A percentile compares a stretch with the other conserved stretches of the same genome.
phyloP scores from a whole-genome alignment of 2,888 invertebrate species.

The Acronicta leporina region DNA sequence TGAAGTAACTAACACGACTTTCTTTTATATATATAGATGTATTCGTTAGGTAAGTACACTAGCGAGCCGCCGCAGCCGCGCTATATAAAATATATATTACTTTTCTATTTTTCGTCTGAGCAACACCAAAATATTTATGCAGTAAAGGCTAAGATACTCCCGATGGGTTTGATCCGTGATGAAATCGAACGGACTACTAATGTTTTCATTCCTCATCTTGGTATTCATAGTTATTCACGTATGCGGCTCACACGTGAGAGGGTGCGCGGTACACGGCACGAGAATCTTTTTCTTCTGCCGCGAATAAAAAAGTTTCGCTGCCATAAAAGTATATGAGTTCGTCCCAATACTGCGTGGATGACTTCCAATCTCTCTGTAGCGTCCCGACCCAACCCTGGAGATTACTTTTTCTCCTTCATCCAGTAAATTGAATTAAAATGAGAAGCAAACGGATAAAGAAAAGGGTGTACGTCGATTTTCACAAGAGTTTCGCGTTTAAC shows the following conservation, averaged over 20 bases:
- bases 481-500: constrained; percentile 77
- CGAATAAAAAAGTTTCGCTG: constrained; percentile 85
- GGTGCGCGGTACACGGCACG: constrained; percentile 67
- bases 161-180: constrained; percentile 67
- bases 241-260: constrained; percentile 74
- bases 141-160: constrained; percentile 58
- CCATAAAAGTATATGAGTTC: constrained; percentile 88
- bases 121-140: constrained; percentile 55
- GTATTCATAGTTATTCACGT: constrained; percentile 75
- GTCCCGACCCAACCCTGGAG: constrained; percentile 85
- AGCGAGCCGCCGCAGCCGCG: neutral
- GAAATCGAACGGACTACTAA: constrained; percentile 73
- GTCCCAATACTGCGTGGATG: constrained; percentile 87
- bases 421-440: constrained; percentile 88
- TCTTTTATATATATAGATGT: too few species aligned
- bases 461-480: constrained; percentile 83
- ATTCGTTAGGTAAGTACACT: neutral
- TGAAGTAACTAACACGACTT: too few species aligned
- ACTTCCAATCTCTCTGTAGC: constrained; percentile 87
- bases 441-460: constrained; percentile 85
- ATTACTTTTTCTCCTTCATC: constrained; percentile 88
- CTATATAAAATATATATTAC: constrained; percentile 13
- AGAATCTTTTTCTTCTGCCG: constrained; percentile 83
- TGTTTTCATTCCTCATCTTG: constrained; percentile 70
- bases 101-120: constrained; percentile 17